Base-by-base conservation (phyloP, 2,888 invertebrate genomes). In the Drosophila koepferae region DNA sequence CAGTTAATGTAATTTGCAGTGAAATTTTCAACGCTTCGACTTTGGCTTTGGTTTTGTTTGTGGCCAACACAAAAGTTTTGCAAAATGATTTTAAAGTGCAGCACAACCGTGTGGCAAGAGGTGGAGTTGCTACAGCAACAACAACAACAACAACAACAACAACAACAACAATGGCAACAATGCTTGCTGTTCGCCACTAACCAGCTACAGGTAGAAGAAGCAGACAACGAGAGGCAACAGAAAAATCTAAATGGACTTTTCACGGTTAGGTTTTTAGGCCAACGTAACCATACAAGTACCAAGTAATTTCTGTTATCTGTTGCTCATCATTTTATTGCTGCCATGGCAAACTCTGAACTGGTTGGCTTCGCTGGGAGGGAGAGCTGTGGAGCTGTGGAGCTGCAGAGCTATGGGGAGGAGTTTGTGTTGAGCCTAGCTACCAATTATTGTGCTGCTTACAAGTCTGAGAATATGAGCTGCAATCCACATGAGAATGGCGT, bases 301-400 rank as follows among this genome's bases (percentile, higher is more conserved):
- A 75, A 75, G 86, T 82, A 87, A 85, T 85, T 85, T 87, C 74
- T 85, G 88, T 87, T 85, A 85, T 85, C 84, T 87, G 64, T 62
- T 77, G 82, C 74, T 85, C 88, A 85, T 85, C 84, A 85, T 87
- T 85, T 85, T 82, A 86, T 87, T 82, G 86, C 87, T 72, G 82
- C 68, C 78, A 66, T 68, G 70, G 59, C 76, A 72, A 86, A 82
- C 81, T 80, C 74, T 74, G 76, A 72, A 74, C 73, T 66, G 75
- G 77, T 78, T 77, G 79, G 63, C 65, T 63, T 62, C 46, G 53
- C 12, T 34, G 20, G 31, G 34, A 41, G 36, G 61, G 14, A 14
- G 34, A 14, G 49, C 23, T 14, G 9, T 5, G 41, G 14, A 38
- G 14, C 38, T 38, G 38, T 4, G 4, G 38, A 14, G 38, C 38